Percentiles rank a stretch among this genome's conserved stretches.
Conservation (phyloP, 1,140 invertebrate species). For the Eurosta solidaginis region DNA sequence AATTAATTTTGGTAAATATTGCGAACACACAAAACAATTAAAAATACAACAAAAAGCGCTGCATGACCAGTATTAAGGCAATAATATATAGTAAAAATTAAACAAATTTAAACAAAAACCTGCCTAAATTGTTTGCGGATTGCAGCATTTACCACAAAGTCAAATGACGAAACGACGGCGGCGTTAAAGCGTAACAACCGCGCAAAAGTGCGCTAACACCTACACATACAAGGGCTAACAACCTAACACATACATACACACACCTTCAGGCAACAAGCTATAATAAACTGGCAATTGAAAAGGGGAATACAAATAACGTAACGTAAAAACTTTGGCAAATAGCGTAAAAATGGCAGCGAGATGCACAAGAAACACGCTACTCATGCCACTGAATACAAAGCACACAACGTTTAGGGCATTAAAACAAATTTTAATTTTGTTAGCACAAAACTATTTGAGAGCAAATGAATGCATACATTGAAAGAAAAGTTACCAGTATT, state of each 20-base stretch:
- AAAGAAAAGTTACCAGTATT: too few species aligned
- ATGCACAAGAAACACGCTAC: neutral
- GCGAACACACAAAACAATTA: constrained; percentile 35
- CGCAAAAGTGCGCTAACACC: neutral
- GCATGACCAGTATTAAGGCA: neutral
- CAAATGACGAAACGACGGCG: neutral
- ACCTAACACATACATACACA: neutral
- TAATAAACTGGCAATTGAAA: neutral
- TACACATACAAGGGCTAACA: too few species aligned
- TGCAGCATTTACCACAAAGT: neutral
- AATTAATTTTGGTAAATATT: constrained; percentile 36
- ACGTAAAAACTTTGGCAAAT: neutral
- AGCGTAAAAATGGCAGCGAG: constrained; percentile 1
- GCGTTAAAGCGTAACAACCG: neutral
- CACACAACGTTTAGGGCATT: neutral
- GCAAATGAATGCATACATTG: neutral
- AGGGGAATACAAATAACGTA: neutral
- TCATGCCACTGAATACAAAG: neutral
- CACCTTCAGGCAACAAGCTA: neutral
- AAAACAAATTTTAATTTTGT: constrained; percentile 1
- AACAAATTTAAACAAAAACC: too few species aligned
- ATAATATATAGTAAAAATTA: too few species aligned
- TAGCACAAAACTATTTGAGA: neutral
- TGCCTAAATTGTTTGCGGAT: neutral
- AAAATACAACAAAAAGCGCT: constrained; percentile 39